Evolutionary conservation across 1,140 invertebrate species (phyloP), one percentile per base, ranked within the genome.

Genomic region (Eufriesea mexicana): DNA sequence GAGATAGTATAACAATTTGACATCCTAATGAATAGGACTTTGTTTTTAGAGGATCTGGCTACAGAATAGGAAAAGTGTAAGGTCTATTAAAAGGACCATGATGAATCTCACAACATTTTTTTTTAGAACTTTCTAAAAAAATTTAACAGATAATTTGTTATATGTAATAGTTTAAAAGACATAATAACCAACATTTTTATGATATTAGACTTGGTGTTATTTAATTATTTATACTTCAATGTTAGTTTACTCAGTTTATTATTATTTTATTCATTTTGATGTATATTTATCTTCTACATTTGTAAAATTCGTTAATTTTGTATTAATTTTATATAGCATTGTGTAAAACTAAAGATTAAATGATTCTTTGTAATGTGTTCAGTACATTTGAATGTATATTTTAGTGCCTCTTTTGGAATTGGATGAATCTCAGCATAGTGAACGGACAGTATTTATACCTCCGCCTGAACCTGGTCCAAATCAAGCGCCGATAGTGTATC

Each of bases 371-470:
- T 2, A 42, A 45, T 42, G 18, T 49, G 12, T 61, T 35, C 23
- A 2, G 25, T 49, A 54, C 28, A 23, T 47, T 2, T 35, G 9
- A 49, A 35, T 79, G 16, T 28, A 28, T 64, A 85, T 6, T 68
- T 57, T 55, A 94, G 93, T 91, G 25, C 92, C 86, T 70, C 94
- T 98, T 75, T 94, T 99, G 35, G 97, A 98, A 88, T 93, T 97
- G 76, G 97, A 98, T 86, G 96, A 97, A 90, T 95, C 95, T 83
- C 95, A 95, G 80, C 95, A 96, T 86, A 98, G 97, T 93, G 98
- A 99, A 94, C 95, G 97, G 73, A 99, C 99, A 54, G 98, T 99
- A 67, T 99, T 99, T 91, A 98, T 99, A 86, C 96, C 98, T 90
- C 98, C 99, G n/a, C 99, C 99, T 9, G 98, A 99, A 91, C 96